Evolutionary conservation across 2,797 vertebrate species (phyloP).

Genomic region (Coregonus ussuriensis): DNA sequence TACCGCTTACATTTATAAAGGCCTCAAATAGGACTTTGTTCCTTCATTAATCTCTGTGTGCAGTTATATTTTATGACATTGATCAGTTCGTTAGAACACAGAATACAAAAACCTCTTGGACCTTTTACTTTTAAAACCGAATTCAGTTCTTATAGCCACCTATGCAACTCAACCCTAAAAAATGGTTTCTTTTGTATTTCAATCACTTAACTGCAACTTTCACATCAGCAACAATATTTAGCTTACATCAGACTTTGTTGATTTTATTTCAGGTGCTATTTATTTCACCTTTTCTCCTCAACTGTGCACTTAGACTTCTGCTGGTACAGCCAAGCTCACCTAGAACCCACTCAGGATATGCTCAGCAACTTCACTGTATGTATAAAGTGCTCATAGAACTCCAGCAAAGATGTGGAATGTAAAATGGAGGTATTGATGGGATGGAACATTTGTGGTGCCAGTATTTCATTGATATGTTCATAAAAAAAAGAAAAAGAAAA

Average conservation of each 20-base stretch:
- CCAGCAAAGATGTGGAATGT: conserved; percentile 41
- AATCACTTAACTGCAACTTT: conserved; percentile 77
- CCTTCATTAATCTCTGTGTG: background rate
- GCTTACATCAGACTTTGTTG: conserved; percentile 80
- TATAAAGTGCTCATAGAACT: conserved; percentile 15
- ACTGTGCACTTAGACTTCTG: conserved; percentile 63
- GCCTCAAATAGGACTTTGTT: background rate
- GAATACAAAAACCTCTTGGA: conserved; percentile 15
- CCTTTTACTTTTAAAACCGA: conserved; percentile 46
- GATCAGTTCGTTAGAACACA: background rate
- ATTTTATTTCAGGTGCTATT: conserved; percentile 76
- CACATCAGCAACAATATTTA: conserved; percentile 84
- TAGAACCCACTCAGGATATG: conserved; percentile 67
- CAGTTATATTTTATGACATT: background rate
- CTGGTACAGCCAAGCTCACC: conserved; percentile 40
- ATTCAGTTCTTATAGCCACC: conserved; percentile 76
- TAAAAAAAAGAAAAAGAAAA: conserved; percentile 14
- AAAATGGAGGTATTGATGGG: conserved; percentile 29
- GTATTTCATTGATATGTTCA: conserved; percentile 54
- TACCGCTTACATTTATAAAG: background rate
- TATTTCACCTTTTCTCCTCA: conserved; percentile 68
- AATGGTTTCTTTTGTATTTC: conserved; percentile 65
- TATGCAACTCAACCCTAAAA: conserved; percentile 82
- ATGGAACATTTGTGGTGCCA: conserved; percentile 47
- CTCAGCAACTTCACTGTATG: conserved; percentile 49